Base-by-base conservation (phyloP, 2,888 invertebrate genomes). In the Cheilosia soror region DNA sequence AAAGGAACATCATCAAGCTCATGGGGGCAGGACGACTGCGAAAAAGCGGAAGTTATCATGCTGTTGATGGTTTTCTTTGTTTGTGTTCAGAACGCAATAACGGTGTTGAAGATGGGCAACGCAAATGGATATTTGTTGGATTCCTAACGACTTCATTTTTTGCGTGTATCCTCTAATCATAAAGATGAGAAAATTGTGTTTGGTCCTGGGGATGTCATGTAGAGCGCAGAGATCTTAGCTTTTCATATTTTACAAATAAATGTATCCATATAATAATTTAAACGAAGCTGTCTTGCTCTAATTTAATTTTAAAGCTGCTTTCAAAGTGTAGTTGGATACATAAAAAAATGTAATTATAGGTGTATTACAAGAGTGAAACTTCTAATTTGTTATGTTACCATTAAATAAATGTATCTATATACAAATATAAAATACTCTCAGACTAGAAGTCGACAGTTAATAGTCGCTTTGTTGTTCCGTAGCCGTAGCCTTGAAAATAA, bases 1-100 rank as follows among this genome's bases (percentile, higher is more conserved):
- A 75, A 72, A 73, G 69, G 51, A 49, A 40, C 76, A 71, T 72
- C 77, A 79, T 87, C 55, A 75, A 79, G 69, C 60, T 60, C 25
- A 33, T 42, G 60, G 49, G 20, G 57, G 55, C 63, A 66, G 65
- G 47, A 58, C 51, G 27, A 20, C 15, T 63, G 63, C 27, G 58
- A 37, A 83, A 65, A 68, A 82, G 20, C 78, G 79, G 82, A 83
- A 72, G 77, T 40, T 71, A 69, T 87, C 75, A 55, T 60, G 65
- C 71, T 76, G 65, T 62, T 49, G 71, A 69, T 71, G 69, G 29
- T 78, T 11, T 29, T 58, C 42, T 40, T 57, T 40, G 40, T 55
- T 55, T 77, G 51, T 63, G 37, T 63, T 68, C 33, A 44, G 63
- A 79, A 63, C 63, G 31, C 49, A 62, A 78, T 78, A 55, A 78